phyloP scores from a whole-genome alignment of 2,888 invertebrate genomes.

The Caenorhabditis afra region DNA sequence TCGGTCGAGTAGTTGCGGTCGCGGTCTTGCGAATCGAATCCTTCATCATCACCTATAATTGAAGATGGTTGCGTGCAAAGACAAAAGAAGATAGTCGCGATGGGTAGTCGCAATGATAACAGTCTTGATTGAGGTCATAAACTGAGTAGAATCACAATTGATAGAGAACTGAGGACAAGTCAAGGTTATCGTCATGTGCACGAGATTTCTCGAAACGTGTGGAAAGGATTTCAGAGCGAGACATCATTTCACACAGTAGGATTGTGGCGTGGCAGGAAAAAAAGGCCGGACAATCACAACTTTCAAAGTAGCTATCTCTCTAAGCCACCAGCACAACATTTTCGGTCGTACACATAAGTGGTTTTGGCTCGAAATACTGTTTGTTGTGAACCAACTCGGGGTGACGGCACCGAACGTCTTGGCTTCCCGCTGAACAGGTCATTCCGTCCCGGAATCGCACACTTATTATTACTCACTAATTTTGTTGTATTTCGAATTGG shows the following conservation, averaged over 20 bases:
- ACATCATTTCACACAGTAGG: not conserved
- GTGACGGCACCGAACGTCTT: constrained; percentile 57
- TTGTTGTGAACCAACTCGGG: constrained; percentile 58
- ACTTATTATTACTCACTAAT: constrained; percentile 33
- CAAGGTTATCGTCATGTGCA: not conserved
- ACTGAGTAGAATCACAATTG: not conserved
- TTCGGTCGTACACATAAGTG: constrained; percentile 40
- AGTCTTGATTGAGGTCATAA: too few species aligned
- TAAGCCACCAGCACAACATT: constrained; percentile 53
- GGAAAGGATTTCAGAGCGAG: not conserved
- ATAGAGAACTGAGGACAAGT: not conserved
- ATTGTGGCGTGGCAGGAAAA: not conserved
- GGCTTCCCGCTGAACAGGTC: constrained; percentile 54
- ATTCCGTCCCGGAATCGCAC: not conserved
- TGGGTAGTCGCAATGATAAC: too few species aligned
- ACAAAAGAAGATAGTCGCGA: too few species aligned
- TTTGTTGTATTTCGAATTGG: constrained; percentile 25
- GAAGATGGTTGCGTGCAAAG: not conserved
- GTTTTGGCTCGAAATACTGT: constrained; percentile 51
- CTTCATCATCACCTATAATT: constrained; percentile 55
- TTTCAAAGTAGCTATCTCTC: constrained; percentile 5
- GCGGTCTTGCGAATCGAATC: constrained; percentile 52
- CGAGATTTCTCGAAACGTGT: too few species aligned
- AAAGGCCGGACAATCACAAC: constrained; percentile 29
- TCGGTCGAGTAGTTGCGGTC: constrained; percentile 47